Evolutionary conservation across 2,888 invertebrate genomes (phyloP).

Genomic region (Pomacea canaliculata): DNA sequence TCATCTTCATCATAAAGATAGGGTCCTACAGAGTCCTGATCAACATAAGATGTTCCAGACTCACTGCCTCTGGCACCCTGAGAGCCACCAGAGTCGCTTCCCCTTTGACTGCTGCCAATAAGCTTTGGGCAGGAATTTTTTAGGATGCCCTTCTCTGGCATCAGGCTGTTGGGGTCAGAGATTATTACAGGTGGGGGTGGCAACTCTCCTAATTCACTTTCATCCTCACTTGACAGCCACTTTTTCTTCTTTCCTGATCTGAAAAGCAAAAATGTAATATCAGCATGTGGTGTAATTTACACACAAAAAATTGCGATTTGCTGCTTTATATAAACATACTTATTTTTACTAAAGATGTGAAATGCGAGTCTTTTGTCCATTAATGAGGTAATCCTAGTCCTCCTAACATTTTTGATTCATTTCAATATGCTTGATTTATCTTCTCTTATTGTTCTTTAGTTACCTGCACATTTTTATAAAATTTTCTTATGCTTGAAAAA

Average conservation of each 20-base stretch:
- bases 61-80: slow-evolving; percentile 43
- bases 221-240: slow-evolving; percentile 52
- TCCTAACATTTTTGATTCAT: too few species aligned
- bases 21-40: slow-evolving; percentile 53
- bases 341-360: too few species aligned
- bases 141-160: slow-evolving; percentile 65
- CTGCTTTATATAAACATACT: too few species aligned
- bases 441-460: too few species aligned
- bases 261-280: slow-evolving; percentile 2
- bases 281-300: too few species aligned
- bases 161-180: slow-evolving; percentile 57
- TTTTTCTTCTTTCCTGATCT: slow-evolving; percentile 48
- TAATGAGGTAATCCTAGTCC: too few species aligned
- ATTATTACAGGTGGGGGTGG: slow-evolving; percentile 62
- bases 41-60: slow-evolving; percentile 35
- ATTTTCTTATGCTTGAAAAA: too few species aligned
- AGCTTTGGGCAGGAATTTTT: slow-evolving; percentile 52
- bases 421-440: too few species aligned
- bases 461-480: too few species aligned
- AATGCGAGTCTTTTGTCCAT: too few species aligned
- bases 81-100: slow-evolving; percentile 52
- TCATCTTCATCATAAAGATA: slow-evolving; percentile 55
- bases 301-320: too few species aligned
- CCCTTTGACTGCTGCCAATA: slow-evolving; percentile 38
- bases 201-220: slow-evolving; percentile 59